Base-by-base conservation (phyloP, 2,797 vertebrate genomes). In the Chelon labrosus region DNA sequence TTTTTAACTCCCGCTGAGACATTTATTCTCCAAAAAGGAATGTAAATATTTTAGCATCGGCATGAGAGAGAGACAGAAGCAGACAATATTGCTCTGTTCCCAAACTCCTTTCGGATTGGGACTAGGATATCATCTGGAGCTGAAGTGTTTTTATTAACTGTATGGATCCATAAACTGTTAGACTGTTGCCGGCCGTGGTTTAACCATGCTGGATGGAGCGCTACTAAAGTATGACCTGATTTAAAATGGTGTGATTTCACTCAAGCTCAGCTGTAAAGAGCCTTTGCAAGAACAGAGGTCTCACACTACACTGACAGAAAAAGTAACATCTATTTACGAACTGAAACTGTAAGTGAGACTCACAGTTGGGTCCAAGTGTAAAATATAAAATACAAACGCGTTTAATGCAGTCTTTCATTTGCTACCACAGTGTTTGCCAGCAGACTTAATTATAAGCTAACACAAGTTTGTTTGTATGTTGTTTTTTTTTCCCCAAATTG, bases 341-440 rank as follows among this genome's bases (percentile, higher is more conserved):
- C 49, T 55, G 39, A 82, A 82, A 65, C 62, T 49, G 10, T 70
- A 25, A 76, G 57, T 39, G 11, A 67, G 62, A 27, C 56, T 19
- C 35, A 44, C 27, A 54, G 16, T 57, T 20, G 10, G 10, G 16
- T 52, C n/a, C 4, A 38, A 53, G 56, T 65, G 19, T 51, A 41
- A 71, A 65, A 68, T 38, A 53, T 27, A 25, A 77, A 67, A 69
- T 20, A 44, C 51, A 65, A 55, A 69, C 59, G 63, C 38, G 49
- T 58, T 73, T 59, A 27, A 83, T 77, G 35, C 42, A 67, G 65
- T 79, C 79, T 87, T 27, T 90, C 70, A 86, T 89, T 85, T 83
- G 38, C 62, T 31, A 31, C 38, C 31, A 61, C 49, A 42, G 12
- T 37, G 47, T 79, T 62, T 74, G 53, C 63, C 71, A 73, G 54